Percentiles rank a stretch among this genome's conserved stretches.
These are phyloP conservation scores for Eustalomyia histrio DNA, from an alignment of 2,888 invertebrate genomes.

Conservation along the genomic window DNA sequence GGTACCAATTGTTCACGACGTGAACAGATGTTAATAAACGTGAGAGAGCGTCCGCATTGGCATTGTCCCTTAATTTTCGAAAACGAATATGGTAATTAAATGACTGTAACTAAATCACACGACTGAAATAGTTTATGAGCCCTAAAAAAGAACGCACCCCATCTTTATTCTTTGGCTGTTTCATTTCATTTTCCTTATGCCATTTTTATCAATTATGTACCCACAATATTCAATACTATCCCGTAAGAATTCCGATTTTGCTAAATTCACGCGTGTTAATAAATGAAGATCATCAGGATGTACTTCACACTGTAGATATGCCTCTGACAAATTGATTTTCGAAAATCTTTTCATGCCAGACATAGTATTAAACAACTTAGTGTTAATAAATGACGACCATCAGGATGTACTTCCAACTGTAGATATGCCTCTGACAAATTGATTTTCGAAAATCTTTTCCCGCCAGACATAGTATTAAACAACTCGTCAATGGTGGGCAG, in stretches of 20 bases:
- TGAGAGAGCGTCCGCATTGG: background rate
- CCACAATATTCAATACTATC: constrained; percentile 69
- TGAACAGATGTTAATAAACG: too few species aligned
- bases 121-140: too few species aligned
- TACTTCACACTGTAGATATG: constrained; percentile 74
- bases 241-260: constrained; percentile 69
- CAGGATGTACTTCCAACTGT: constrained; percentile 71
- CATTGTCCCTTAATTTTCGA: too few species aligned
- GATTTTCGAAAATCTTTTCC: constrained; percentile 68
- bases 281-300: constrained; percentile 69
- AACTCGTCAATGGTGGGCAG: constrained; percentile 66
- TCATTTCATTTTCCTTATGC: constrained; percentile 70
- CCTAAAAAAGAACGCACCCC: constrained; percentile 66
- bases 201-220: constrained; percentile 70
- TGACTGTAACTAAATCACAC: too few species aligned
- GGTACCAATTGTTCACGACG: too few species aligned
- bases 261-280: constrained; percentile 71
- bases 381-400: constrained; percentile 71
- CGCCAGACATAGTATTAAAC: constrained; percentile 65
- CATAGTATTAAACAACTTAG: constrained; percentile 68
- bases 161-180: constrained; percentile 66
- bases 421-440: constrained; percentile 74
- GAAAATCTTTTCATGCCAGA: constrained; percentile 67
- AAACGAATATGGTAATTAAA: too few species aligned
- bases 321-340: constrained; percentile 71